Evolutionary conservation across 2,113 vertebrate genomes (phyloP).

Genomic region (Cichladusa arquata): DNA sequence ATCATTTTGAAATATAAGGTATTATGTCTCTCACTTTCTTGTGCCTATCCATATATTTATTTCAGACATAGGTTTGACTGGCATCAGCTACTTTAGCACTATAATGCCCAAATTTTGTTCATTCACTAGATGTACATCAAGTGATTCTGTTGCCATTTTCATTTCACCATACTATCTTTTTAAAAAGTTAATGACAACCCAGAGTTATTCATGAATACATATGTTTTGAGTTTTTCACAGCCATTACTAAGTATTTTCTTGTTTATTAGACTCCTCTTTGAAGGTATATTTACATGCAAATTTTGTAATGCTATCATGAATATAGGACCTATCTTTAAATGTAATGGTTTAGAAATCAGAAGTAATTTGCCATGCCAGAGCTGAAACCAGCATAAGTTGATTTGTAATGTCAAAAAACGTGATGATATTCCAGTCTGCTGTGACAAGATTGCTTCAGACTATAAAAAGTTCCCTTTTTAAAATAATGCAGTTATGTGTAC

Average conservation of each 20-base stretch:
- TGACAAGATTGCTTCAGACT: background rate
- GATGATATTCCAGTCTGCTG: background rate
- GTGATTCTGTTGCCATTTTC: background rate
- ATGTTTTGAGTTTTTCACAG: background rate
- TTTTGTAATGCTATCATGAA: background rate
- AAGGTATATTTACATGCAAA: background rate
- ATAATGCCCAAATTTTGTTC: background rate
- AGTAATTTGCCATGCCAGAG: background rate
- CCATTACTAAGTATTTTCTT: background rate
- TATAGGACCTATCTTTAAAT: background rate
- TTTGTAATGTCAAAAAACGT: background rate
- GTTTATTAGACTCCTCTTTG: background rate
- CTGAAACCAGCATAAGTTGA: background rate
- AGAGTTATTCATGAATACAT: background rate
- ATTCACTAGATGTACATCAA: background rate
- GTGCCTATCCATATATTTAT: background rate
- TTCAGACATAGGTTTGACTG: background rate
- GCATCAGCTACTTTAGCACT: background rate
- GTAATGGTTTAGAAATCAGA: background rate
- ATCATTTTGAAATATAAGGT: background rate
- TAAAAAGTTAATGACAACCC: background rate
- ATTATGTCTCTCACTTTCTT: background rate
- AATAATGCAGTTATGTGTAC: background rate
- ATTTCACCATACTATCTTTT: background rate
- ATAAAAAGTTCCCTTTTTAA: background rate